Evolutionary conservation across 2,797 vertebrate species (phyloP), one percentile per base, ranked within the genome.

Genomic region (Telmatherina bonti): DNA sequence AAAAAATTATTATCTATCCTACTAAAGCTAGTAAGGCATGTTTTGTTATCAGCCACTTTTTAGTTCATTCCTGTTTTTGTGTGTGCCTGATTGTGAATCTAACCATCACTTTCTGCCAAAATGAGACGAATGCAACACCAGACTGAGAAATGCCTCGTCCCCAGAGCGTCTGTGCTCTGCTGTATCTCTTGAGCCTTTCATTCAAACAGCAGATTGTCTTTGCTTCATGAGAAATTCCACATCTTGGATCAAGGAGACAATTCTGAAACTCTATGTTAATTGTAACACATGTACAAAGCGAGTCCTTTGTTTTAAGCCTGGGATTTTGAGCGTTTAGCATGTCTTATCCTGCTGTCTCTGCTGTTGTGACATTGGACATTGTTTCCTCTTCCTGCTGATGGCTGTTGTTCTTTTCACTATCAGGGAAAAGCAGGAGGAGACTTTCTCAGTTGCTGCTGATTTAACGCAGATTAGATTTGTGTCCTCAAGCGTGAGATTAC

Each of bases 361-460:
- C 76, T 56, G 55, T 59, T 54, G 73, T 81, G 86, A 87, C 87
- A 74, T 83, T 86, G 85, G 86, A 80, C 86, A 87, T 88, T 88
- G 83, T 88, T 90, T 90, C 79, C 81, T 76, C 82, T 86, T 88
- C 78, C 81, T 88, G 89, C 88, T 87, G 90, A 85, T 89, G 83
- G 67, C 85, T 86, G 87, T 91, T 87, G 82, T 89, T 90, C 86
- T 86, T 84, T 86, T 88, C 87, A 85, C 82, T 89, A 90, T 94
- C 91, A 62, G 79, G 62, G 64, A 89, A 67, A 72, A 88, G 72
- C 88, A 90, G 92, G 70, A 84, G 30, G 57, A 76, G 70, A 73
- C 77, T 76, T 85, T 84, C 91, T 88, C 91, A 73, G 87, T 92
- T 93, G 86, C 88, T 92, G 92, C 91, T 93, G 93, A 93, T 92